Conservation (phyloP, 1,140 invertebrate species). For the Bradynema listronoti region DNA sequence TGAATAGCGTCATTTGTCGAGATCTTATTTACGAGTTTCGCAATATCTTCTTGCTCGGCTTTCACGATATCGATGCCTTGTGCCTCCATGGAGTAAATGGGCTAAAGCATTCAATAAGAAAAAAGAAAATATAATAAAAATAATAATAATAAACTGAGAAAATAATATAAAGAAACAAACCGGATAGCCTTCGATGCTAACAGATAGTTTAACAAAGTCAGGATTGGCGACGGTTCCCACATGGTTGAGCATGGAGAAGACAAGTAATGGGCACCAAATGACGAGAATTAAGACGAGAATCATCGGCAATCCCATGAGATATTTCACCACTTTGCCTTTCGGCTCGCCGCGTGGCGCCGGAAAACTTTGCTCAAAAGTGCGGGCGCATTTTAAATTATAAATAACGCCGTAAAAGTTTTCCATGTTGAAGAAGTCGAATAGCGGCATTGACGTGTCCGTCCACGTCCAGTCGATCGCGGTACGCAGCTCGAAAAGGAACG, state of each 20-base stretch:
- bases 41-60: conserved; percentile 1
- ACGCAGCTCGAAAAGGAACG: conserved; percentile 89
- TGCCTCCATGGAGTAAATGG: conserved; percentile 52
- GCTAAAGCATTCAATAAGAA: conserved; percentile 26
- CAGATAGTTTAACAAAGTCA: conserved; percentile 31
- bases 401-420: conserved; percentile 64
- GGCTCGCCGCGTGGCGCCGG: conserved; percentile 64
- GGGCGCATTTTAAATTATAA: conserved; percentile 56
- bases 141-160: conserved; percentile 3
- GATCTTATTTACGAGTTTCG: conserved; percentile 1
- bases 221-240: conserved; percentile 66
- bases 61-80: conserved; percentile 43
- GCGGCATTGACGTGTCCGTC: conserved; percentile 67
- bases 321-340: conserved; percentile 74
- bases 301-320: conserved; percentile 78
- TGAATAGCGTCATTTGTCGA: conserved; percentile 12
- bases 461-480: conserved; percentile 94
- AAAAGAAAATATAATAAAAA: conserved; percentile 12
- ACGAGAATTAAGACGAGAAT: conserved; percentile 75
- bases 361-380: conserved; percentile 42
- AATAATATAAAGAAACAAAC: conserved; percentile 32
- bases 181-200: conserved; percentile 52
- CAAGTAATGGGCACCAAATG: conserved; percentile 91
- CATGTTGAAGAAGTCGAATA: conserved; percentile 99
- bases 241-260: conserved; percentile 88